Percentiles rank a stretch among this genome's conserved stretches.
phyloP scores from a whole-genome alignment of 2,113 vertebrate species.

The Phrynosoma platyrhinos region DNA sequence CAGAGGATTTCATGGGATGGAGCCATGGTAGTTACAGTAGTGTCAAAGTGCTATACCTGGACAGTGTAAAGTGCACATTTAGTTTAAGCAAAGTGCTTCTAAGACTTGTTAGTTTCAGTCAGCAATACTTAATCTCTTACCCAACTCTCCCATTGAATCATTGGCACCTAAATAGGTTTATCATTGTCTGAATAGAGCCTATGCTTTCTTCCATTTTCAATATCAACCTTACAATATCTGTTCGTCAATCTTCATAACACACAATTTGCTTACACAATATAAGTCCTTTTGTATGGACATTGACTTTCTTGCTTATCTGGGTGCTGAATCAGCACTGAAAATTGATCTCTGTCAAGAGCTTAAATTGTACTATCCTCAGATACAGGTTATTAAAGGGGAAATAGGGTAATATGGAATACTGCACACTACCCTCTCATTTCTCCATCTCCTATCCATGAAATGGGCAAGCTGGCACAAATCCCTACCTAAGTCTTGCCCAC shows the following conservation, averaged over 20 bases:
- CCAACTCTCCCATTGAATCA: neutral
- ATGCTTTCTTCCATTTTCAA: neutral
- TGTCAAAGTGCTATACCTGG: no score
- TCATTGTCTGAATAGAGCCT: neutral
- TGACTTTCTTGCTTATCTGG: neutral
- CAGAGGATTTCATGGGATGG: no score
- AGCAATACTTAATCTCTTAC: neutral
- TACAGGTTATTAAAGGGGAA: neutral
- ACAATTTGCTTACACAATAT: neutral
- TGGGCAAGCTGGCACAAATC: neutral
- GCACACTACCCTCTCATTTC: no score
- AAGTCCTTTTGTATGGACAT: neutral
- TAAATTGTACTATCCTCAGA: neutral
- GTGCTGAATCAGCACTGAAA: neutral
- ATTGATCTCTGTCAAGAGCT: neutral
- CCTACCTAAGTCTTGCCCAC: neutral
- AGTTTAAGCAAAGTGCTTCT: neutral
- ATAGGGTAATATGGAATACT: neutral
- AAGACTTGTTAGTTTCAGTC: neutral
- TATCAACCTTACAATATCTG: no score
- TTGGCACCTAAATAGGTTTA: neutral
- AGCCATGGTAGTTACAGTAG: no score
- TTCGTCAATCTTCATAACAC: neutral
- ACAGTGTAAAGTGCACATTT: no score
- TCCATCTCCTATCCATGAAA: neutral